Evolutionary conservation across 2,113 vertebrate species (phyloP), one percentile per base, ranked within the genome.

Genomic region (Proterorhinus semilunaris): DNA sequence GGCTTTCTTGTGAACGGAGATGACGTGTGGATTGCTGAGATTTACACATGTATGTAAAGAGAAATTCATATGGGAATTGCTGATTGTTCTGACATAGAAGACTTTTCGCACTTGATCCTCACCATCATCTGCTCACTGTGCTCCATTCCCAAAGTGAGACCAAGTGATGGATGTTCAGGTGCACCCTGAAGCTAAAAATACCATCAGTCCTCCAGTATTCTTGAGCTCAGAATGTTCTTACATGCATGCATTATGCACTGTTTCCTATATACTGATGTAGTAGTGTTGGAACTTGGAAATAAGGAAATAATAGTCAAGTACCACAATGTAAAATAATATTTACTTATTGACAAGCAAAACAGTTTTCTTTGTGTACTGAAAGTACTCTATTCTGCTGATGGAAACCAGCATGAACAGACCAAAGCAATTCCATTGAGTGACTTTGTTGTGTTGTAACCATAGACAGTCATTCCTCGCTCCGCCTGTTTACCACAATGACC

Each of bases 1-100:
- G 45, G 83, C 84, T 89, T 86, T 89, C 86, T 81, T 80, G 57
- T 84, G 79, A 81, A 83, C 79, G 84, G 81, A 88, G 83, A 82
- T 43, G 75, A 87, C 78, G 78, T 75, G 67, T 17, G 44, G 45
- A 76, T 65, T 75, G 83, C 80, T 12, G 62, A 88, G 88, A 88
- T 85, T 83, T 87, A 84, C 81, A 72, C 72, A 74, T 79, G 78
- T 79, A 77, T 84, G 84, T 86, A 75, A 85, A 82, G 84, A 74
- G 78, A 84, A 87, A 89, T 89, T 90, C 68, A 81, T 88, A 88
- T 87, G 54, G 85, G 79, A 85, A 75, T 66, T 84, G 83, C 69
- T 69, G 73, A 85, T 72, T 83, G 63, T 27, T 59, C 66, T 85
- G 84, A 83, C 73, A 79, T 69, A 53, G 55, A 79, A 61, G 61